Evolutionary conservation across 2,797 vertebrate genomes (phyloP).

Genomic region (Pangasius larnaudii): DNA sequence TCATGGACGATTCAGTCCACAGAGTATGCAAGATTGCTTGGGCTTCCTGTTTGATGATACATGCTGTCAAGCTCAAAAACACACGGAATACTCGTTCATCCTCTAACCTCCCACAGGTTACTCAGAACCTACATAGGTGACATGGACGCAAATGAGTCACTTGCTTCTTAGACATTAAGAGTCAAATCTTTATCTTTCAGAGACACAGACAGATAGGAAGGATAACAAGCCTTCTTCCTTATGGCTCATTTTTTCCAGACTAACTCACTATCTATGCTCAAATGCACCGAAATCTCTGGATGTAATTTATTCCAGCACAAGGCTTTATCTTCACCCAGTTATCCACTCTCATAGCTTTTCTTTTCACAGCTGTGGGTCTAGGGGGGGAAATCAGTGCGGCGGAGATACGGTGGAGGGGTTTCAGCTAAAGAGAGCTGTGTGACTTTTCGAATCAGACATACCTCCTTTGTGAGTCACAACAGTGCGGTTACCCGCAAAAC

Average conservation of each 20-base stretch:
- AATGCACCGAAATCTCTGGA: background rate
- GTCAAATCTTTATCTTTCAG: background rate
- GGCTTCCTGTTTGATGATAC: background rate
- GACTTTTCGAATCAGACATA: background rate
- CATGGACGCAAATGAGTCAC: constrained; percentile 9
- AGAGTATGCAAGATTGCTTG: background rate
- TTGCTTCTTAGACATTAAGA: background rate
- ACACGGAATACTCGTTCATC: background rate
- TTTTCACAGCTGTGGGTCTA: background rate
- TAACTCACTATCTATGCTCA: background rate
- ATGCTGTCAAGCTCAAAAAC: background rate
- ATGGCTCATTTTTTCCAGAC: background rate
- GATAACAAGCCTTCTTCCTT: background rate
- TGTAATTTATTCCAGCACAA: background rate
- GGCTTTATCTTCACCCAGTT: background rate
- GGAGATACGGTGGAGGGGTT: background rate
- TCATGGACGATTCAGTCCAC: constrained; percentile 1
- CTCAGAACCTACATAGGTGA: background rate
- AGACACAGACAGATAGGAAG: constrained; percentile 27
- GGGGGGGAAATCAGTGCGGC: background rate
- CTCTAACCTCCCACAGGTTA: background rate
- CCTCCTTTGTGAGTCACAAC: background rate
- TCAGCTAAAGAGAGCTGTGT: background rate
- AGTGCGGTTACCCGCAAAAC: background rate
- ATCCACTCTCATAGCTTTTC: background rate